These are phyloP conservation scores for Semnornis frantzii DNA, from an alignment of 2,113 vertebrate genomes.

Conservation along the genomic window DNA sequence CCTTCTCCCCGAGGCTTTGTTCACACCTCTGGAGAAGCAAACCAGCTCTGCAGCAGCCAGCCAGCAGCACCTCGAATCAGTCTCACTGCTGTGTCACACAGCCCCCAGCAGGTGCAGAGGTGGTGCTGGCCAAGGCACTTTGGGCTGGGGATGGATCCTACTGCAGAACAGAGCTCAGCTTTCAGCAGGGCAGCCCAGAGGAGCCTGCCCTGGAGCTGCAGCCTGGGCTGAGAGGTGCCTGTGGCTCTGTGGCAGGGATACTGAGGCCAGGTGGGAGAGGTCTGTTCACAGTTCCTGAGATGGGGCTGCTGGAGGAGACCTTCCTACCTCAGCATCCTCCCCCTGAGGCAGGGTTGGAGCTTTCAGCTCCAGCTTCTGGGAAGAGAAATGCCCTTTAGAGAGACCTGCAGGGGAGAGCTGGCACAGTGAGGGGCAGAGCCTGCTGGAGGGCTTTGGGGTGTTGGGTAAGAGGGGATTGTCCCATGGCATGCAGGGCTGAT, in stretches of 20 bases:
- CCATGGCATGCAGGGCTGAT: too few species aligned
- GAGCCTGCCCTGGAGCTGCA: background rate
- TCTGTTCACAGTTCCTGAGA: background rate
- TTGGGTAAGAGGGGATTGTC: background rate
- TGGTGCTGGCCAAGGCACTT: rapidly evolving
- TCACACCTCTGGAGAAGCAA: background rate
- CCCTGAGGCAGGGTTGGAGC: background rate
- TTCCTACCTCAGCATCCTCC: background rate
- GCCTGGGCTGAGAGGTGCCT: background rate
- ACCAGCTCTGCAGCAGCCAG: background rate
- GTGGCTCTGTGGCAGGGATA: background rate
- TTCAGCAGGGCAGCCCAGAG: rapidly evolving
- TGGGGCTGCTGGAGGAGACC: background rate
- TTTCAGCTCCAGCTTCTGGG: background rate
- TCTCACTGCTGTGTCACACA: background rate
- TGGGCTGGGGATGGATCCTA: background rate
- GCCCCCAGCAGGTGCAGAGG: background rate
- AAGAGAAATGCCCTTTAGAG: background rate
- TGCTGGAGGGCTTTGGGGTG: background rate
- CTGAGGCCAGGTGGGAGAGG: background rate
- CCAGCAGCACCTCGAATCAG: constrained; percentile 32
- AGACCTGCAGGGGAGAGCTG: background rate
- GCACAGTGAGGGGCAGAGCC: background rate
- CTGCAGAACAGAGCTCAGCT: background rate
- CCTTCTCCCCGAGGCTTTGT: background rate